Evolutionary conservation across 1,140 invertebrate genomes (phyloP), one percentile per base, ranked within the genome.

Genomic region (Drosophila truncata): DNA sequence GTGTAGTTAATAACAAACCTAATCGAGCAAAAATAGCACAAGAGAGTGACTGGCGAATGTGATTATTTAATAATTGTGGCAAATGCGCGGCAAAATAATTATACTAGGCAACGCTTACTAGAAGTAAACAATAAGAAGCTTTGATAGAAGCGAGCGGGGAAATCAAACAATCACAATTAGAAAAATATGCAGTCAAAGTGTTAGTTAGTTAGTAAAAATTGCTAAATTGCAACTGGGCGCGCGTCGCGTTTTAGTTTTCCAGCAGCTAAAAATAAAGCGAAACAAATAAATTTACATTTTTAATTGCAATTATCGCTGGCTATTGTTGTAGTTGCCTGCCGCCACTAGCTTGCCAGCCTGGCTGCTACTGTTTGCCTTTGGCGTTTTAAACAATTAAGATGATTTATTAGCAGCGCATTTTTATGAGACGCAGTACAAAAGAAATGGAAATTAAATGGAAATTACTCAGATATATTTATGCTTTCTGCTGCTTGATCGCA

Each of bases 11-110:
- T 73, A 84, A 84, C 82, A 88, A 83, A 83, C 67, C 79, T 67
- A 87, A 88, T 87, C 84, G 82, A 80, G 77, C 80, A 59, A 83
- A 87, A 87, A 90, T 88, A 88, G 84, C 72, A 81, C 84, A 72
- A 69, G 54, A 88, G 71, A 88, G 64, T 64, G 67, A 77, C 70
- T 66, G 65, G 82, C 76, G 80, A 84, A 80, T 88, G 80, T 63
- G 84, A 88, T 88, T 88, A 88, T 88, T 88, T 78, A 88, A 88
- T 90, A 88, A 90, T 88, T 88, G 84, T 87, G 84, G 80, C 77
- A 87, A 83, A 88, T 88, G 77, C 77, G 85, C 80, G 84, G 80
- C 69, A 88, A 80, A 75, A 88, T 88, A 87, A 88, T 87, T 74
- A 80, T 74, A 80, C 47, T 59, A 82, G 50, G 20, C 31, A 54